Evolutionary conservation across 2,888 invertebrate species (phyloP).

Genomic region (Hirudinaria manillensis): DNA sequence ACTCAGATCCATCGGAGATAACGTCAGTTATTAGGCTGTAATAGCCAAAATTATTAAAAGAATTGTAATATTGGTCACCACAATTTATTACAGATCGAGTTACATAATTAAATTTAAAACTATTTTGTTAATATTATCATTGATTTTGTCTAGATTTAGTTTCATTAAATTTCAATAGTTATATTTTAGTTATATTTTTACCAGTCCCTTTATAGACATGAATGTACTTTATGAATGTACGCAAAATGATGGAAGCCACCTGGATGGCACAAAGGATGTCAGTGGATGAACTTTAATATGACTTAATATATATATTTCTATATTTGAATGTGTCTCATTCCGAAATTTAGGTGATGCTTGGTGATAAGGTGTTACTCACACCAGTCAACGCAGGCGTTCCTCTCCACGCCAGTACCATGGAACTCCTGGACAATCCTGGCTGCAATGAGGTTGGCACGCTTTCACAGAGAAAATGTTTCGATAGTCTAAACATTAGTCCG

Average conservation of each 20-base stretch:
- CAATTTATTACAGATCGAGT: too few relatives aligned
- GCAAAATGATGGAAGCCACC: too few relatives aligned
- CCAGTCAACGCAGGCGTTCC: slow-evolving; percentile 84
- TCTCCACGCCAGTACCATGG: slow-evolving; percentile 65
- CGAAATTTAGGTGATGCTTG: slow-evolving; percentile 66
- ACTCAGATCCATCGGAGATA: slow-evolving; percentile 82
- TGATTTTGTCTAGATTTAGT: too few relatives aligned
- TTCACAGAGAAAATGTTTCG: background rate
- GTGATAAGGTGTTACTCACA: slow-evolving; percentile 94
- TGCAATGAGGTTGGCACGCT: slow-evolving; percentile 74
- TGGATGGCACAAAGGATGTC: too few relatives aligned
- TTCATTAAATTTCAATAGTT: too few relatives aligned
- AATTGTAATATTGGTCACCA: too few relatives aligned
- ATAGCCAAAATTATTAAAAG: background rate
- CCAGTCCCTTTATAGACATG: too few relatives aligned
- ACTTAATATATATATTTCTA: too few relatives aligned
- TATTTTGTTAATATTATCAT: slow-evolving; percentile 6
- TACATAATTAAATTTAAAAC: too few relatives aligned
- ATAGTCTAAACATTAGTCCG: background rate
- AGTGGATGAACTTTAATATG: too few relatives aligned
- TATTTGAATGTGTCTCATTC: background rate
- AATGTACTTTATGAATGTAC: too few relatives aligned
- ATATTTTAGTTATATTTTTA: too few relatives aligned
- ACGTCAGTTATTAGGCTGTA: slow-evolving; percentile 60
- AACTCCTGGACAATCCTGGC: slow-evolving; percentile 86